Base-by-base conservation (phyloP, 1,140 invertebrate genomes). In the Condylostylus longicornis region DNA sequence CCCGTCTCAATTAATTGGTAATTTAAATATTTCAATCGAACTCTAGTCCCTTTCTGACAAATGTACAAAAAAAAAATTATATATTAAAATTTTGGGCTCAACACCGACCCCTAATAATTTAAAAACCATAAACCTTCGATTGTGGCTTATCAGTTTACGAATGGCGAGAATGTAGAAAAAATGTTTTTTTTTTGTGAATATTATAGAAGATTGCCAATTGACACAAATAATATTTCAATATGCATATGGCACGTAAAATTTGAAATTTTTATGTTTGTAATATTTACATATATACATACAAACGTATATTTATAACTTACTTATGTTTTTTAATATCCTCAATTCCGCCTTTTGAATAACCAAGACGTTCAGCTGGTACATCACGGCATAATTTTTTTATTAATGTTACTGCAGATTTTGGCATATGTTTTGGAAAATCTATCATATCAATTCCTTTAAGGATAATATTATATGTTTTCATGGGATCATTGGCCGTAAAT, bases 251-350 rank as follows among this genome's bases (percentile, higher is more conserved):
- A 10, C 17, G 9, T 12, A 2, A 2, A 35, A 14, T 12, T 15
- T 31, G 10, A 31, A 10, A 8, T 31, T 13, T 6, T 6, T n/a
- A 13, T 7, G 13, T 15, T 31, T n/a, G n/a, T 18, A 12, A 37
- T 3, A 22, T 27, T n/a, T n/a, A n/a, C n/a, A n/a, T n/a, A n/a
- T n/a, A 28, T 9, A 19, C 13, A 14, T 18, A 25, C 7, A 18
- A 23, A 15, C 15, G 31, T 17, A 15, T 3, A n/a, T n/a, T n/a
- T n/a, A 18, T 18, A 14, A 45, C 61, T 51, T 62, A 98, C 75
- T 84, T 85, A 61, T 97, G 88, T 55, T 86, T 87, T 49, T 87
- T 79, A 33, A 98, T 88, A 54, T 96, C 91, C 43, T 79, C 71
- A 19, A 95, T 82, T 8, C 91, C 91, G 37, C 82, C 82, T 50